Evolutionary conservation across 2,888 invertebrate genomes (phyloP), one percentile per base, ranked within the genome.

Genomic region (Lithophane socia): DNA sequence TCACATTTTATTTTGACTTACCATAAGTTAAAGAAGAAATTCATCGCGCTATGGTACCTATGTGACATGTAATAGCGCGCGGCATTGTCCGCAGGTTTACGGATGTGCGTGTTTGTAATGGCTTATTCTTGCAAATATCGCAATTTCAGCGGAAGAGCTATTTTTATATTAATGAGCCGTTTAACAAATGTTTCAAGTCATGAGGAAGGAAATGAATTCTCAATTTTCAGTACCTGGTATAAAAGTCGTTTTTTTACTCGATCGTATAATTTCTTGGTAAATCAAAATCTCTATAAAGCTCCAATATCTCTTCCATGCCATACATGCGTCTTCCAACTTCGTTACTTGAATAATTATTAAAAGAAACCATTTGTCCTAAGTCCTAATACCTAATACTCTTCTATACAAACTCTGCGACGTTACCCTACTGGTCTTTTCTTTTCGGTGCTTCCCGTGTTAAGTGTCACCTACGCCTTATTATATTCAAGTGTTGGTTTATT

Each of bases 91-190:
- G 44, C 44, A 21, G 66, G 66, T 42, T 37, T 68, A 58, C 68
- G 65, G 54, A 75, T 67, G 63, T 81, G 79, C 80, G 79, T 83
- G 83, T 73, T 58, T 60, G 49, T 86, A 79, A 86, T 86, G 64
- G 79, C 49, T 73, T 86, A 79, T 86, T 80, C 63, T 83, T 87
- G 85, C 81, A 79, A 86, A 86, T 87, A 63, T 79, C 56, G 54
- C 79, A 24, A 60, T 60, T 54, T 63, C 58, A 60, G 60, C 47
- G 18, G 63, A 75, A 37, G 37, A 52, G n/a, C 10, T 83, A 73
- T 74, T 83, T 73, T 76, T 52, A 65, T 61, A 68, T 42, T 69
- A 74, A 80, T 74, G 61, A 72, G 37, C 12, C 18, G 18, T 37
- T 37, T 64, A 44, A 24, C 13, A 83, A 81, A 83, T 58, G 61